These are phyloP conservation scores for Sebastolobus alascanus DNA, from an alignment of 2,797 vertebrate species.

Conservation along the genomic window DNA sequence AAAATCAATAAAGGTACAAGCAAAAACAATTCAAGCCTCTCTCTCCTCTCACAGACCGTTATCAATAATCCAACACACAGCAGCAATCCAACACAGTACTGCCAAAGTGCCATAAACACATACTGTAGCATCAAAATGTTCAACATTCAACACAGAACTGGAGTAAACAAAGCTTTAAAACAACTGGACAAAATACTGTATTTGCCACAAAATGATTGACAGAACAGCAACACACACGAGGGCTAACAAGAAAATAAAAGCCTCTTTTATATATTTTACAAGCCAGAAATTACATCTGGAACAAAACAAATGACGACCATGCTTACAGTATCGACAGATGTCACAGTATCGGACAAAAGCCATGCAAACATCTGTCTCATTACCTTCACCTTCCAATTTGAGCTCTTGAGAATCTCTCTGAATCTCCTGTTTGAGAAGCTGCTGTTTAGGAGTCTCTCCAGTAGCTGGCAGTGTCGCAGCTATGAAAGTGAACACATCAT, in stretches of 20 bases:
- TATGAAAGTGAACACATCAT: constrained; percentile 57
- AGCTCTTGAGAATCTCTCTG: constrained; percentile 34
- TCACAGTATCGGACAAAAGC: constrained; percentile 2
- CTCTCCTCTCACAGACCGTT: neutral
- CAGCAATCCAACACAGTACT: neutral
- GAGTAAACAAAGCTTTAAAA: constrained; percentile 1
- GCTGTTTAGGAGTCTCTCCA: constrained; percentile 54
- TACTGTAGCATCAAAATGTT: constrained; percentile 1
- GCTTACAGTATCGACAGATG: neutral
- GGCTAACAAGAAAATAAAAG: neutral
- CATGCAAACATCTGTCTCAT: constrained; percentile 34
- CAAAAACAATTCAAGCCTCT: constrained; percentile 11
- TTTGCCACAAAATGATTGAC: neutral
- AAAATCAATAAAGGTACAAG: constrained; percentile 8
- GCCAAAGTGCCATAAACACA: neutral
- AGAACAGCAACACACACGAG: neutral
- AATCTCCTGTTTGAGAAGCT: constrained; percentile 55
- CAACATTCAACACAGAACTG: neutral
- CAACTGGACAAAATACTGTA: neutral
- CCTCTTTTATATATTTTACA: neutral
- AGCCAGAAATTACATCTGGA: neutral
- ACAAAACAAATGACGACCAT: neutral
- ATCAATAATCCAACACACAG: neutral
- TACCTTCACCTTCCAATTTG: constrained; percentile 77
- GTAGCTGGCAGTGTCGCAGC: constrained; percentile 49